Conservation (phyloP, 2,113 vertebrate genomes). For the Marmota monax region DNA sequence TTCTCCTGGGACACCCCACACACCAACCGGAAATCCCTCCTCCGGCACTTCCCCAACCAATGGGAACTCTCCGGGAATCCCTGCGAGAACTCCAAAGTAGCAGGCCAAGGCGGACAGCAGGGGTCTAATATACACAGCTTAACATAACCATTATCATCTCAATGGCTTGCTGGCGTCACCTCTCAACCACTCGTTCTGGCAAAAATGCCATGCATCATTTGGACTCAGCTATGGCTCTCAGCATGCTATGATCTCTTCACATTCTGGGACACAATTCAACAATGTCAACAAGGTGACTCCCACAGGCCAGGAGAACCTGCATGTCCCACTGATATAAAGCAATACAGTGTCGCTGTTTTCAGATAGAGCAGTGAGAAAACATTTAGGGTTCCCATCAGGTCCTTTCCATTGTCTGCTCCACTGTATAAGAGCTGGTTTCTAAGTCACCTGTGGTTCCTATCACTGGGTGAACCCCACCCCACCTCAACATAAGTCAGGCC, state of each 20-base stretch:
- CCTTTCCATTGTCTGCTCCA: background rate
- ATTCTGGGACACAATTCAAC: rapidly evolving
- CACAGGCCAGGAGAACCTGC: background rate
- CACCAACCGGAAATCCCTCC: no score
- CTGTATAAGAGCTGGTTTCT: background rate
- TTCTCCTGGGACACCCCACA: no score
- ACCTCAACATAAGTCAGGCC: background rate
- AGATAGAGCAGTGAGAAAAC: background rate
- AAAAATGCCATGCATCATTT: no score
- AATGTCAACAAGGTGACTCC: background rate
- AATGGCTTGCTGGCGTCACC: no score
- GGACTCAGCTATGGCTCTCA: no score
- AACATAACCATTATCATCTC: no score
- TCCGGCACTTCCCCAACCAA: no score
- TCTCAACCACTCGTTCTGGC: no score
- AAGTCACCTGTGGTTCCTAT: background rate
- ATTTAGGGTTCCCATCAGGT: background rate
- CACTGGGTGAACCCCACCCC: background rate
- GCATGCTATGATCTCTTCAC: background rate
- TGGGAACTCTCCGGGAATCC: no score
- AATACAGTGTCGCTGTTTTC: background rate
- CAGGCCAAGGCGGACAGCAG: no score
- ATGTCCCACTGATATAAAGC: background rate
- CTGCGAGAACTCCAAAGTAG: no score
- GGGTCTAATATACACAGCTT: no score